These are phyloP conservation scores for Cathartes aura DNA, from an alignment of 2,113 vertebrate species.

Conservation along the genomic window DNA sequence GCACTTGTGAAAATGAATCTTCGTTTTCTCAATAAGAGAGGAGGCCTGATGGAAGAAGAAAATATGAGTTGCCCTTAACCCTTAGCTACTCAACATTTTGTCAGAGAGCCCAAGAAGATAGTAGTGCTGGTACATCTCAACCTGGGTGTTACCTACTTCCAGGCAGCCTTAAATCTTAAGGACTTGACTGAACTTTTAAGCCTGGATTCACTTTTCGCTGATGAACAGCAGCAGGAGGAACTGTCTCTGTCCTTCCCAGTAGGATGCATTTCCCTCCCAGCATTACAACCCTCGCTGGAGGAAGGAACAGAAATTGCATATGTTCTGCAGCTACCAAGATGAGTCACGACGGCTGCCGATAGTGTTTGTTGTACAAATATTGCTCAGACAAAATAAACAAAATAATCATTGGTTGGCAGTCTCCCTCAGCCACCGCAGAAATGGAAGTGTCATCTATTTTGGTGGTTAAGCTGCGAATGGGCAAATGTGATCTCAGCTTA, in stretches of 20 bases:
- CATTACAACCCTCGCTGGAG: not conserved
- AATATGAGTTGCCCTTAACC: not conserved
- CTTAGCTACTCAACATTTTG: not conserved
- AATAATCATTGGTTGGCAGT: not conserved
- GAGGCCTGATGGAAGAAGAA: not conserved
- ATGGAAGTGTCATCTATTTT: slow-evolving; percentile 1
- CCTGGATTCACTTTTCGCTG: not conserved
- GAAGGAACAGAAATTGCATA: not conserved
- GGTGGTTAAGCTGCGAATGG: not conserved
- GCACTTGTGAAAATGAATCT: not conserved
- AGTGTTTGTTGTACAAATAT: slow-evolving; percentile 1
- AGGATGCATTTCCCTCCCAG: not conserved
- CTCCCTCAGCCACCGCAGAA: not conserved
- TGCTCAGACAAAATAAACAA: slow-evolving; percentile 27
- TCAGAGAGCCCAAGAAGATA: not conserved
- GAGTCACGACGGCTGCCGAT: not conserved
- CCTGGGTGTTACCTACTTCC: not conserved
- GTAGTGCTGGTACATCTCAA: not conserved
- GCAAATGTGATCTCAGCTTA: not conserved
- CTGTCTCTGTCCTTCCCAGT: not conserved
- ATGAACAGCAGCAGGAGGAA: not conserved
- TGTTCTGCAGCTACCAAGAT: not conserved
- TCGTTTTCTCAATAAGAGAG: not conserved
- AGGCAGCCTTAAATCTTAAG: not conserved
- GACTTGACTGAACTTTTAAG: not conserved